Conservation (phyloP, 2,797 vertebrate genomes). For the Basileuterus tristriatus region DNA sequence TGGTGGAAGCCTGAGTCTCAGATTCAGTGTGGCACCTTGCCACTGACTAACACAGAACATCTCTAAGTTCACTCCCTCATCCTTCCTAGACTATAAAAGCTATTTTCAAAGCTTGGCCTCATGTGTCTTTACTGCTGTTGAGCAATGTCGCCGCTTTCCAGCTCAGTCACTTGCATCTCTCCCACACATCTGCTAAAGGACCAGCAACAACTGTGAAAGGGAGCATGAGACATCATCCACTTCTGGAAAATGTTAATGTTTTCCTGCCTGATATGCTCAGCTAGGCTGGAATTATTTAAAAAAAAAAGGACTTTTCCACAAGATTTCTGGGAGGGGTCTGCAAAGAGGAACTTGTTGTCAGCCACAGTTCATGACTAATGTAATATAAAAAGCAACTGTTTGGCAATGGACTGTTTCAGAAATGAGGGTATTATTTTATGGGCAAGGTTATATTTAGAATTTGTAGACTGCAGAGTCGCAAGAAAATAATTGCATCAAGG, state of each 20-base stretch:
- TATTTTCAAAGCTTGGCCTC: not conserved
- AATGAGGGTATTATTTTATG: constrained; percentile 63
- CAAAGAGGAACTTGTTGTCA: constrained; percentile 40
- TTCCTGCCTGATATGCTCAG: constrained; percentile 60
- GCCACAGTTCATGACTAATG: constrained; percentile 54
- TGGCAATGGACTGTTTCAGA: constrained; percentile 43
- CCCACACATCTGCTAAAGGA: constrained; percentile 14
- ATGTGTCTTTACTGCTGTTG: constrained; percentile 8
- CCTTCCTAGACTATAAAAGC: not conserved
- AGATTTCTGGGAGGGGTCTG: constrained; percentile 28
- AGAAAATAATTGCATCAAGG: constrained; percentile 65
- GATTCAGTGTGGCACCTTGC: not conserved
- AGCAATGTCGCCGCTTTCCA: constrained; percentile 15
- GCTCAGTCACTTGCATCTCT: constrained; percentile 3
- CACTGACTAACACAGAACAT: not conserved
- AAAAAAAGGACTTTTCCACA: not conserved
- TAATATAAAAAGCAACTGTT: constrained; percentile 51
- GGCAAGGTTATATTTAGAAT: constrained; percentile 46
- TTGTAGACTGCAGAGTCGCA: constrained; percentile 54
- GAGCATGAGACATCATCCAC: not conserved
- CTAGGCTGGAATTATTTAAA: constrained; percentile 23
- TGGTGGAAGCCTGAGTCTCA: not conserved
- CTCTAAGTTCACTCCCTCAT: not conserved
- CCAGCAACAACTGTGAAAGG: constrained; percentile 31
- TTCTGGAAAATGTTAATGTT: constrained; percentile 75